Conservation (phyloP, 1,140 invertebrate genomes). For the Papilio helenus region DNA sequence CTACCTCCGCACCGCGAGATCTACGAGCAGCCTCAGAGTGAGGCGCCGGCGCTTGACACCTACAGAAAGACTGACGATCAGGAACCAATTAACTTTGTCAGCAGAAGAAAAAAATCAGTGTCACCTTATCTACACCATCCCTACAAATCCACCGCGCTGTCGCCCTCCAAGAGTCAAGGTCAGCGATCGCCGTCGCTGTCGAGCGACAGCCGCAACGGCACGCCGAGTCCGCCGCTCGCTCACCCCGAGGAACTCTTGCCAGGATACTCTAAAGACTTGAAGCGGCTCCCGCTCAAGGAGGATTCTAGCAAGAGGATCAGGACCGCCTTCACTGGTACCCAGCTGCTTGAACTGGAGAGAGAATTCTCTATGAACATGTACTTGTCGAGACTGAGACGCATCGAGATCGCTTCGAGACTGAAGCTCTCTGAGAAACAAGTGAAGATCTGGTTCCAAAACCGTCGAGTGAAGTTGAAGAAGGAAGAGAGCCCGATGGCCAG, state of each 20-base stretch:
- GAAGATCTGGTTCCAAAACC: constrained; percentile 97
- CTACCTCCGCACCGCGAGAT: constrained; percentile 65
- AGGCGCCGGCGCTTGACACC: constrained; percentile 55
- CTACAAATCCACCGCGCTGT: constrained; percentile 73
- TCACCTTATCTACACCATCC: constrained; percentile 78
- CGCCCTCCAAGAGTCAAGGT: constrained; percentile 74
- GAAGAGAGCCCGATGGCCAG: constrained; percentile 75
- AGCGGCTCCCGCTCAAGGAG: constrained; percentile 76
- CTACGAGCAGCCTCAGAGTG: constrained; percentile 55
- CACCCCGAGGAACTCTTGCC: constrained; percentile 80
- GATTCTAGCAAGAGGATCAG: constrained; percentile 91
- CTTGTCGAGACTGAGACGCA: constrained; percentile 92
- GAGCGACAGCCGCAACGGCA: constrained; percentile 82
- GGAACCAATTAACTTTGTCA: constrained; percentile 67
- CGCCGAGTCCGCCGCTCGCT: constrained; percentile 83
- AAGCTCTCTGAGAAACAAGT: constrained; percentile 96
- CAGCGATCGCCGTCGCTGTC: constrained; percentile 72
- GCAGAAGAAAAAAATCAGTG: constrained; percentile 71
- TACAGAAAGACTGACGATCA: constrained; percentile 66
- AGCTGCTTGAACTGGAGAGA: constrained; percentile 94
- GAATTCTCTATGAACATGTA: constrained; percentile 97
- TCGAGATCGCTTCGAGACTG: constrained; percentile 95
- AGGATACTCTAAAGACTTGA: constrained; percentile 72
- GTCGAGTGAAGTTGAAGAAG: constrained; percentile 96
- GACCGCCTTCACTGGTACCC: constrained; percentile 96